phyloP scores from a whole-genome alignment of 2,797 vertebrate genomes.

The Cossypha caffra region DNA sequence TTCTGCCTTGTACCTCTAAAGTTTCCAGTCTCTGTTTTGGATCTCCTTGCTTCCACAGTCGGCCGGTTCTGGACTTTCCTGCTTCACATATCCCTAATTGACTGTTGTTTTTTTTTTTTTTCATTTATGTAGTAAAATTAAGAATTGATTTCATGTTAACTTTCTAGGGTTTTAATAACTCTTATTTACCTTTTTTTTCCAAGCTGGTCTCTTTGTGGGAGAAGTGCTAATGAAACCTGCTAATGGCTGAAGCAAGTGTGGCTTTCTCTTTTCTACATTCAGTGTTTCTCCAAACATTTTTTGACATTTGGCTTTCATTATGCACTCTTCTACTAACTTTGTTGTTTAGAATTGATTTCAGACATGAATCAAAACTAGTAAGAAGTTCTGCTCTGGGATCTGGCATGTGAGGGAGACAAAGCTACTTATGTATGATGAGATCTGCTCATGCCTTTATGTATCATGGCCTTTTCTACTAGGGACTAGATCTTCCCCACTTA shows the following conservation, averaged over 20 bases:
- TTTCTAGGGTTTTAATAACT: conserved; percentile 1
- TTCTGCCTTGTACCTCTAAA: not conserved
- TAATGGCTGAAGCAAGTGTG: not conserved
- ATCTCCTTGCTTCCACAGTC: not conserved
- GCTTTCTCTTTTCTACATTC: not conserved
- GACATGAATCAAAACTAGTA: not conserved
- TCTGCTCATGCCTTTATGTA: not conserved
- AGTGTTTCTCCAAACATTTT: not conserved
- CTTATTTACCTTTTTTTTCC: not conserved
- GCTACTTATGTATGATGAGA: not conserved
- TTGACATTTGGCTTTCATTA: conserved; percentile 25
- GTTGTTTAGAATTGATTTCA: not conserved
- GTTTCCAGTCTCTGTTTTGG: conserved; percentile 6
- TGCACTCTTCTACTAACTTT: not conserved
- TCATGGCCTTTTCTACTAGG: not conserved
- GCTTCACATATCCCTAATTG: not conserved
- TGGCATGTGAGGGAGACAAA: not conserved
- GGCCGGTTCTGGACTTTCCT: conserved; percentile 9
- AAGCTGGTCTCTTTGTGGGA: not conserved
- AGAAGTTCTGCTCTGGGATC: not conserved
- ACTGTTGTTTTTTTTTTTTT: not conserved
- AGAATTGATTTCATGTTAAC: not conserved
- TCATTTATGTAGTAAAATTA: not conserved
- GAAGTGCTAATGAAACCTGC: not conserved
- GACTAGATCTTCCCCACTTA: not conserved